phyloP scores from a whole-genome alignment of 2,888 invertebrate species.

The Selenia dentaria region DNA sequence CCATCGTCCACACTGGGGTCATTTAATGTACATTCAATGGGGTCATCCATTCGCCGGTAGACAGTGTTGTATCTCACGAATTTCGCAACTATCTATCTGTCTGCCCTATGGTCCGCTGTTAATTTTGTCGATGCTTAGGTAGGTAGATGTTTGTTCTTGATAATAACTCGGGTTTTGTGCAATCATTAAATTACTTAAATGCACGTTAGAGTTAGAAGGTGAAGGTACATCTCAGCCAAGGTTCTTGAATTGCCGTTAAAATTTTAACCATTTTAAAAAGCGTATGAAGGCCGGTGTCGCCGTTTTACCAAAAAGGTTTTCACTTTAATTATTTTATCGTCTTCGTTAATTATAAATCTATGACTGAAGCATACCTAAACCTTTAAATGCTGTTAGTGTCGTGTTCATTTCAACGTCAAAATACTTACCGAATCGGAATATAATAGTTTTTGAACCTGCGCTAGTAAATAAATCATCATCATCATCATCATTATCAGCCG shows the following conservation, averaged over 20 bases:
- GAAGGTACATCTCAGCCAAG: constrained; percentile 27
- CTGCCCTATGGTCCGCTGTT: constrained; percentile 22
- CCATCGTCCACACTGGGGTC: constrained; percentile 37
- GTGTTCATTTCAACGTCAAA: too few relatives aligned
- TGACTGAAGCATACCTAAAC: too few relatives aligned
- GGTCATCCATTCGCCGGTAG: constrained; percentile 45
- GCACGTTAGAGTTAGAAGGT: constrained; percentile 24
- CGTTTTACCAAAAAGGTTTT: too few relatives aligned
- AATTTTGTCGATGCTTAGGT: constrained; percentile 15
- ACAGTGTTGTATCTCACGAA: constrained; percentile 26
- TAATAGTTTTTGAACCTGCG: too few relatives aligned
- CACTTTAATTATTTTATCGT: too few relatives aligned
- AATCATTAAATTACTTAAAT: constrained; percentile 32
- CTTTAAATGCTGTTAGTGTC: too few relatives aligned
- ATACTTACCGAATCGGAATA: too few relatives aligned
- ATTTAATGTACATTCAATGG: constrained; percentile 11
- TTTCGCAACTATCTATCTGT: constrained; percentile 40
- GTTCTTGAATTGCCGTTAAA: constrained; percentile 17
- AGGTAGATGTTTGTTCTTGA: constrained; percentile 24
- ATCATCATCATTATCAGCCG: too few relatives aligned
- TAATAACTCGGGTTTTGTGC: constrained; percentile 26
- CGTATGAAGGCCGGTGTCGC: constrained; percentile 19
- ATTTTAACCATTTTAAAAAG: constrained; percentile 15
- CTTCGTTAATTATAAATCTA: too few relatives aligned
- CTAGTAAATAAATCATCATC: too few relatives aligned